Conservation (phyloP, 2,113 vertebrate species). For the Rousettus leschenaultii region DNA sequence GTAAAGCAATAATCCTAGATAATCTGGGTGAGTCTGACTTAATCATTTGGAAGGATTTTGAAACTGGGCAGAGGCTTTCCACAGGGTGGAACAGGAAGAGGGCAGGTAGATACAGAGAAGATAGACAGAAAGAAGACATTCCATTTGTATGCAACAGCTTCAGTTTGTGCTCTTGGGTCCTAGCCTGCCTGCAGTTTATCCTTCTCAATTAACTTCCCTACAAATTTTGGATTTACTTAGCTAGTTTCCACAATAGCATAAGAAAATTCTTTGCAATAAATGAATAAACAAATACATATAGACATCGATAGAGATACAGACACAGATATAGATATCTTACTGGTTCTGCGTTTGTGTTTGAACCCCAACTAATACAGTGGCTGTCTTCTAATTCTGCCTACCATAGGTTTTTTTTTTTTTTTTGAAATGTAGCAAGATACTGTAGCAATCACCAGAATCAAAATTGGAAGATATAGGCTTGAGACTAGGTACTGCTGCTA, state of each 20-base stretch:
- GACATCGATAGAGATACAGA: not conserved
- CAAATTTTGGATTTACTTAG: not conserved
- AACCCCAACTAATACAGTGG: not conserved
- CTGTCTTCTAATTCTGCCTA: not conserved
- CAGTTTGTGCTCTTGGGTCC: not conserved
- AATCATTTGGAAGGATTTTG: not conserved
- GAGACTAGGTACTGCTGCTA: not conserved
- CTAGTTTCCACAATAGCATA: not conserved
- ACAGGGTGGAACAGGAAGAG: not conserved
- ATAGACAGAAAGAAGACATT: not conserved
- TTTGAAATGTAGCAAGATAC: not conserved
- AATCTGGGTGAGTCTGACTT: not conserved
- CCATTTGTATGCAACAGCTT: not conserved
- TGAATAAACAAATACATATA: not conserved
- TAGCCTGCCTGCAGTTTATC: not conserved
- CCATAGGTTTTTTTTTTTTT: rapidly evolving
- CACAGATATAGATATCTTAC: not conserved
- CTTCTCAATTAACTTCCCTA: not conserved
- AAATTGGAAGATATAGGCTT: not conserved
- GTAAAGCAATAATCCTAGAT: not conserved
- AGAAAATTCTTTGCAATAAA: not conserved
- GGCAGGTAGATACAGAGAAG: not conserved
- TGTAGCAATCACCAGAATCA: not conserved
- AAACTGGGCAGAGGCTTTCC: not conserved
- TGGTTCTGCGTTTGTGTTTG: not conserved